Evolutionary conservation across 2,888 invertebrate genomes (phyloP).

Genomic region (Prenolepis imparis): DNA sequence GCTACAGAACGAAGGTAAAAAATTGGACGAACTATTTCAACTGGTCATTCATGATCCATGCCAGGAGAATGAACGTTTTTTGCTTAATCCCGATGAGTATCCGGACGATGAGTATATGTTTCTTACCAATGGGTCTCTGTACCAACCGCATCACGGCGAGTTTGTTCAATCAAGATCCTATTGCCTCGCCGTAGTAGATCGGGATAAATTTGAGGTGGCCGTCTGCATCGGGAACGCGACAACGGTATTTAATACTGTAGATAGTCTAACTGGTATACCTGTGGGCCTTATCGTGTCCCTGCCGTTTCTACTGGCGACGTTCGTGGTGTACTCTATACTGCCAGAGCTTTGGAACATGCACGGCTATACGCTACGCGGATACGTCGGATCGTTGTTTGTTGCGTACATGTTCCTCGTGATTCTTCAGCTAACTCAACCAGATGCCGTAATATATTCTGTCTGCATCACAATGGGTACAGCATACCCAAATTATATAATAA

Average conservation of each 20-base stretch:
- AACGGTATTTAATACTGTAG: background rate
- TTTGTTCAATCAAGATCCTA: slow-evolving; percentile 57
- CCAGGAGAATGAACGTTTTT: slow-evolving; percentile 43
- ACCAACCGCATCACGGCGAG: background rate
- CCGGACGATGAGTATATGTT: slow-evolving; percentile 67
- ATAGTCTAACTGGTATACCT: slow-evolving; percentile 32
- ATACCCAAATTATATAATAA: slow-evolving; percentile 7
- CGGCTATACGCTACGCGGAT: slow-evolving; percentile 81
- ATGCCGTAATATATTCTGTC: slow-evolving; percentile 53
- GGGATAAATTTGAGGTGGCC: slow-evolving; percentile 59
- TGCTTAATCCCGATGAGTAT: slow-evolving; percentile 63
- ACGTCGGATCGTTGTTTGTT: slow-evolving; percentile 78
- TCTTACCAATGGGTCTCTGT: slow-evolving; percentile 76
- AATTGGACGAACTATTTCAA: slow-evolving; percentile 53
- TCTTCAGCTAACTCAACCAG: slow-evolving; percentile 64
- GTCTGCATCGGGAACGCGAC: slow-evolving; percentile 66
- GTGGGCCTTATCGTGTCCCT: slow-evolving; percentile 80
- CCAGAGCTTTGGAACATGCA: slow-evolving; percentile 83
- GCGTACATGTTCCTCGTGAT: slow-evolving; percentile 77
- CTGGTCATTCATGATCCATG: slow-evolving; percentile 72
- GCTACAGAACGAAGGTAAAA: background rate
- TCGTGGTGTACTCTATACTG: slow-evolving; percentile 81
- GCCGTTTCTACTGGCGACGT: slow-evolving; percentile 81
- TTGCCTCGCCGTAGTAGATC: slow-evolving; percentile 68
- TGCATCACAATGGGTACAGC: slow-evolving; percentile 77